These are phyloP conservation scores for Anaspis maculata DNA, from an alignment of 2,888 invertebrate genomes.

Conservation along the genomic window DNA sequence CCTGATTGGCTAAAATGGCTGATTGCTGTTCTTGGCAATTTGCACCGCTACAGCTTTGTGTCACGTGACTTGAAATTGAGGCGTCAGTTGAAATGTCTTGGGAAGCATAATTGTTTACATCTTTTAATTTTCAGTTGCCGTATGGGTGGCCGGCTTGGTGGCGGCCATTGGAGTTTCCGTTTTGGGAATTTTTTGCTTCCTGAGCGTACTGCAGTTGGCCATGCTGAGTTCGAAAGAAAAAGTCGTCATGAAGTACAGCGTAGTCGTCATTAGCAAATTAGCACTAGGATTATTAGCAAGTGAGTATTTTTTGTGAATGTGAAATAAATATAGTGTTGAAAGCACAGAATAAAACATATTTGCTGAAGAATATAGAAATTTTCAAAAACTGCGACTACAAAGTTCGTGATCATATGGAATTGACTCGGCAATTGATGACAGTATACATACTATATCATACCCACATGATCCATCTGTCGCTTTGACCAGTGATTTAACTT, in stretches of 20 bases:
- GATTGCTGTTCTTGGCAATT: no score
- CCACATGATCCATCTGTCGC: no score
- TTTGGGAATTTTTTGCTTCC: slow-evolving; percentile 68
- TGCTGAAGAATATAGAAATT: not conserved
- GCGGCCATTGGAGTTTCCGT: slow-evolving; percentile 66
- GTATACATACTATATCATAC: no score
- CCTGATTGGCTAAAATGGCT: no score
- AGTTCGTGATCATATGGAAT: no score
- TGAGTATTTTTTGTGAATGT: slow-evolving; percentile 46
- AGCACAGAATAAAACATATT: not conserved
- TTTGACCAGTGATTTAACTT: no score
- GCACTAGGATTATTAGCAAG: slow-evolving; percentile 69
- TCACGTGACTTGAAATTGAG: not conserved
- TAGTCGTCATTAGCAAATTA: slow-evolving; percentile 70
- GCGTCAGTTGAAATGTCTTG: not conserved
- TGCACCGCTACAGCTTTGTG: no score
- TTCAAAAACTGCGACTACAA: no score
- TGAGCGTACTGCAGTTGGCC: slow-evolving; percentile 75
- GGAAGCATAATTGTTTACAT: not conserved
- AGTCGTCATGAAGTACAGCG: slow-evolving; percentile 68
- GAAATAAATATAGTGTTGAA: not conserved
- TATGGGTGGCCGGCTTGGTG: slow-evolving; percentile 73
- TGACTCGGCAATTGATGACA: no score
- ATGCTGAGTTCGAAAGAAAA: slow-evolving; percentile 81
- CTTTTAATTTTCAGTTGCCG: slow-evolving; percentile 59